Conservation (phyloP, 2,888 invertebrate genomes). For the Dermolepida albohirtum region DNA sequence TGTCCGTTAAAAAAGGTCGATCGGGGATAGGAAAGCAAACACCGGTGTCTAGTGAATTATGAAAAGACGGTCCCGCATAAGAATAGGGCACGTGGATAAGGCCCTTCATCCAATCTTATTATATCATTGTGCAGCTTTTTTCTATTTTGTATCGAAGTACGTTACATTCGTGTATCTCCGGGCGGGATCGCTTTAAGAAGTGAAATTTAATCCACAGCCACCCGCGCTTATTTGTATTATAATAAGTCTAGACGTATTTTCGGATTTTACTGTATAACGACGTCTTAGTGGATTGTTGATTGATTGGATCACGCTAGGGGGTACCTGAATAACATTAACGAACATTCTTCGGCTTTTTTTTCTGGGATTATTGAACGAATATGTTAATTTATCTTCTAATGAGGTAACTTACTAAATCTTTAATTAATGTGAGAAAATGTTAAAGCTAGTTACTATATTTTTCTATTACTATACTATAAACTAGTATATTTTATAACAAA, state of each 20-base stretch:
- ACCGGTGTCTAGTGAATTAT: constrained; percentile 41
- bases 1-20: constrained; percentile 51
- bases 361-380: no score
- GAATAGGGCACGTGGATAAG: constrained; percentile 63
- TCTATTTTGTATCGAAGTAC: constrained; percentile 42
- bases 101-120: constrained; percentile 60
- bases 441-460: no score
- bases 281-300: constrained; percentile 27
- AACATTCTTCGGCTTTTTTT: constrained; percentile 13
- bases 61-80: constrained; percentile 58
- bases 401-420: no score
- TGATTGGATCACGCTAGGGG: constrained; percentile 29
- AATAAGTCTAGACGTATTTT: constrained; percentile 17
- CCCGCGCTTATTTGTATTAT: constrained; percentile 24
- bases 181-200: constrained; percentile 41
- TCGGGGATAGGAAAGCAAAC: constrained; percentile 44
- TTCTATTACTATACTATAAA: no score
- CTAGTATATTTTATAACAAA: no score
- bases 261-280: constrained; percentile 19
- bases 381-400: no score
- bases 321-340: constrained; percentile 26
- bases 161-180: constrained; percentile 45
- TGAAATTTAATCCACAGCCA: constrained; percentile 46
- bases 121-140: constrained; percentile 59
- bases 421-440: no score